phyloP scores from a whole-genome alignment of 2,888 invertebrate species.

The Idaea biselata region DNA sequence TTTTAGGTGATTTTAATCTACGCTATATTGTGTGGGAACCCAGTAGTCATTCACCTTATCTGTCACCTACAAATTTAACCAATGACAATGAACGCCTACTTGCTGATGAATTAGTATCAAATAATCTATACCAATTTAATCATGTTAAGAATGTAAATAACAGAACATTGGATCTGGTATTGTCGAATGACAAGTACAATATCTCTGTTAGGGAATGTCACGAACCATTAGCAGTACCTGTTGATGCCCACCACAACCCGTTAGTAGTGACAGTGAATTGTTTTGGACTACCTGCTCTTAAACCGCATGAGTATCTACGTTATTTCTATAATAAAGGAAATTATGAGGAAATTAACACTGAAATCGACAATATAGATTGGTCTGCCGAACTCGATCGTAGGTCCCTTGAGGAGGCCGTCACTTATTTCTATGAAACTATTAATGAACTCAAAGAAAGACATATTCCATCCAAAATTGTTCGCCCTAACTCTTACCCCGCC shows the following conservation, averaged over 20 bases:
- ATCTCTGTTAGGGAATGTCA: slow-evolving; percentile 7
- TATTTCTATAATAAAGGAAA: slow-evolving; percentile 6
- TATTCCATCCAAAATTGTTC: background rate
- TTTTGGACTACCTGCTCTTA: slow-evolving; percentile 6
- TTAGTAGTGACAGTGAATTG: slow-evolving; percentile 7
- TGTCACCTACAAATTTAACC: background rate
- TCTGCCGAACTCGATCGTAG: background rate
- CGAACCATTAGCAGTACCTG: slow-evolving; percentile 8
- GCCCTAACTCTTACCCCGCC: background rate
- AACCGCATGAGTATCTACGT: background rate
- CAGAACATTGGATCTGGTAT: slow-evolving; percentile 9
- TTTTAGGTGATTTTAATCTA: slow-evolving; percentile 14
- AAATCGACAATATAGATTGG: slow-evolving; percentile 6
- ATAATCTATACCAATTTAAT: slow-evolving; percentile 7
- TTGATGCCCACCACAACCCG: slow-evolving; percentile 10
- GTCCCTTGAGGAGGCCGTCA: background rate
- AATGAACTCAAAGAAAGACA: background rate
- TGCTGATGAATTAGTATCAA: background rate
- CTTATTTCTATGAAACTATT: background rate
- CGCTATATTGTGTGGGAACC: slow-evolving; percentile 7
- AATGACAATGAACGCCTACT: slow-evolving; percentile 4
- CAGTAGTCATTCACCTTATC: background rate
- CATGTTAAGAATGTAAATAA: slow-evolving; percentile 7
- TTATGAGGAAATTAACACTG: slow-evolving; percentile 7
- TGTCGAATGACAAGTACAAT: slow-evolving; percentile 6